Base-by-base conservation (phyloP, 2,797 vertebrate genomes). In the Sarcophilus harrisii region DNA sequence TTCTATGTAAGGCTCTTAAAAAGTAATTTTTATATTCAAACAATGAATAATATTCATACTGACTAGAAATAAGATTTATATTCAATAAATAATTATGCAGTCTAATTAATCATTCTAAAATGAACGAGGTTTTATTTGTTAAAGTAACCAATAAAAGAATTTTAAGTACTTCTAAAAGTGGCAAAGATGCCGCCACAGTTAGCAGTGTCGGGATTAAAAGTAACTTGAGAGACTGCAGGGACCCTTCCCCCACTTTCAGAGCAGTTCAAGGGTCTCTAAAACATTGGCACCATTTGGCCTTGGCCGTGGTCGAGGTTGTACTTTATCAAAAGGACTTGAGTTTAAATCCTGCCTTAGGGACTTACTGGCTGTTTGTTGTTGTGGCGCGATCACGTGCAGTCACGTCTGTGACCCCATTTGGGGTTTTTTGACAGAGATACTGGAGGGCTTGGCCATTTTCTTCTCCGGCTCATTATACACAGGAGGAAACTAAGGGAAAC, bases 121-220 rank as follows among this genome's bases (percentile, higher is more conserved):
- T 93, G 55, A 95, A 96, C 92, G 60, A 81, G 94, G 91, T 90
- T 91, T 49, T 96, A 93, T 93, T 96, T 96, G 52, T 95, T 96
- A 93, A 92, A 95, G 8, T 49, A 45, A 49, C 38, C 45, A 45
- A 87, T 87, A 49, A 87, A 81, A 45, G 5, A 27, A 87, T 49
- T 87, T 87, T 87, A 87, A 87, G 62, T 91, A 96, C 58, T 96
- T 97, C 30, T 14, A 95, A 93, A 52, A 92, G 73, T 94, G n/a
- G 60, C 58, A 91, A 94, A 93, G 92, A 95, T 95, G 95, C 81
- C 59, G 32, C 96, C 94, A 90, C 62, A 92, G 92, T 94, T 96
- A 97, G 73, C 62, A 57, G 8, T 58, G 90, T 92, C 94, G 58
- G 30, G 94, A 95, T 81, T 94, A 95, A 93, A 96, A 96, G 90